phyloP scores from a whole-genome alignment of 2,888 invertebrate genomes.

The Ferrisia virgata region DNA sequence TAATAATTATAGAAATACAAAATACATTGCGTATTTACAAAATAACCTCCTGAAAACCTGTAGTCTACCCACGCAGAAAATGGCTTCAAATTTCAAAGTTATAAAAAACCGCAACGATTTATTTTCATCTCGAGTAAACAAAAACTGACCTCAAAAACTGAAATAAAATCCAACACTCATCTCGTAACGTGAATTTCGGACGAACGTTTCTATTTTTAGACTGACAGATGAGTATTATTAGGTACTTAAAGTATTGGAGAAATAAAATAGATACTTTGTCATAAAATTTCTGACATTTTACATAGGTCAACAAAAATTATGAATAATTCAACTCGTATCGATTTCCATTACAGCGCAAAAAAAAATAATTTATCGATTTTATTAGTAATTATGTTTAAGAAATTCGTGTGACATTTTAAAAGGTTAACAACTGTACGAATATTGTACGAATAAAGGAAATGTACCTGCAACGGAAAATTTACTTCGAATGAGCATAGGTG shows the following conservation, averaged over 20 bases:
- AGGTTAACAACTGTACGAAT: background rate
- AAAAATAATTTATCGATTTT: background rate
- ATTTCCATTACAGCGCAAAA: background rate
- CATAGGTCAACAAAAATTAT: background rate
- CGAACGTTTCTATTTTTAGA: background rate
- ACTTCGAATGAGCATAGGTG: background rate
- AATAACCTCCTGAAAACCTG: background rate
- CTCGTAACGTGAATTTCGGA: background rate
- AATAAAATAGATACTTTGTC: background rate
- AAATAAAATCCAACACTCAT: background rate
- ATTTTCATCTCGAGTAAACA: background rate
- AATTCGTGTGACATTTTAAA: background rate
- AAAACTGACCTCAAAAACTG: background rate
- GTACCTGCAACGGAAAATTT: background rate
- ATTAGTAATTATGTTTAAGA: background rate
- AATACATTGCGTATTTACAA: too few relatives aligned
- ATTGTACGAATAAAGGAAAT: background rate
- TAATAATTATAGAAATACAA: too few relatives aligned
- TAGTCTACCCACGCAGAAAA: background rate
- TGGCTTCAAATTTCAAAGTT: background rate
- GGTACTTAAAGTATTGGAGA: too few relatives aligned
- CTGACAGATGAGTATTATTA: background rate
- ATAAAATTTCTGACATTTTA: background rate
- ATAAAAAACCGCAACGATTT: background rate
- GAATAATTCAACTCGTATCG: background rate